Percentiles rank a stretch among this genome's conserved stretches.
Conservation (phyloP, 2,797 vertebrate species). For the Poeciliopsis paucimaculata region DNA sequence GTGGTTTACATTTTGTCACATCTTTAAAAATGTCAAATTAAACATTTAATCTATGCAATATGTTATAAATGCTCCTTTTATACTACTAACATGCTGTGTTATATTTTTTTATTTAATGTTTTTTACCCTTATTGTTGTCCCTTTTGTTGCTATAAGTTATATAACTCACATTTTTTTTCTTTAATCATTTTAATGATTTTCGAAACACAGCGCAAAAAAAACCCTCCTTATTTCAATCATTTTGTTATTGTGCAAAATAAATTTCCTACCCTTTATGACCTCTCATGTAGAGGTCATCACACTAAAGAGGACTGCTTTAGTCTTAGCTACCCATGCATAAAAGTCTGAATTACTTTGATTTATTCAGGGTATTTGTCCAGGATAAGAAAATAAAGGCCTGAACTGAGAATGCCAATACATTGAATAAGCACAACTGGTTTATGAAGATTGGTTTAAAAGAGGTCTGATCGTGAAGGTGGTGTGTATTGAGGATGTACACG, state of each 20-base stretch:
- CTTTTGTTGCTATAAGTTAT: not conserved
- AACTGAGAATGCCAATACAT: slow-evolving; percentile 4
- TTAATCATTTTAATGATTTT: not conserved
- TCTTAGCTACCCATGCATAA: not conserved
- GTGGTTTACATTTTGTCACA: not conserved
- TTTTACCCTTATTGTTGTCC: no score
- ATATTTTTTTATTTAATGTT: not conserved
- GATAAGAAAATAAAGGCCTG: not conserved
- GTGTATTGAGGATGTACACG: slow-evolving; percentile 18
- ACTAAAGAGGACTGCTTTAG: not conserved
- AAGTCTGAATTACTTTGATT: not conserved
- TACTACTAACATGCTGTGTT: not conserved
- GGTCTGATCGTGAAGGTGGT: slow-evolving; percentile 21
- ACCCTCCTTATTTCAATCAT: not conserved
- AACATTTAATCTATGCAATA: not conserved
- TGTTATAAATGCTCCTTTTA: not conserved
- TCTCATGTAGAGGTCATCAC: slow-evolving; percentile 5
- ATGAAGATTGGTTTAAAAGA: slow-evolving; percentile 18
- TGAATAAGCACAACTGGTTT: slow-evolving; percentile 36
- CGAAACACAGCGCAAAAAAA: not conserved
- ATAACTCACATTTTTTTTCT: not conserved
- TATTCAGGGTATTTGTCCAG: not conserved
- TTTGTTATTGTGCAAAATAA: not conserved
- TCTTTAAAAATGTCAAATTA: not conserved
- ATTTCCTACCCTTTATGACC: not conserved